Evolutionary conservation across 1,140 invertebrate genomes (phyloP), one percentile per base, ranked within the genome.

Genomic region (Vanessa tameamea): DNA sequence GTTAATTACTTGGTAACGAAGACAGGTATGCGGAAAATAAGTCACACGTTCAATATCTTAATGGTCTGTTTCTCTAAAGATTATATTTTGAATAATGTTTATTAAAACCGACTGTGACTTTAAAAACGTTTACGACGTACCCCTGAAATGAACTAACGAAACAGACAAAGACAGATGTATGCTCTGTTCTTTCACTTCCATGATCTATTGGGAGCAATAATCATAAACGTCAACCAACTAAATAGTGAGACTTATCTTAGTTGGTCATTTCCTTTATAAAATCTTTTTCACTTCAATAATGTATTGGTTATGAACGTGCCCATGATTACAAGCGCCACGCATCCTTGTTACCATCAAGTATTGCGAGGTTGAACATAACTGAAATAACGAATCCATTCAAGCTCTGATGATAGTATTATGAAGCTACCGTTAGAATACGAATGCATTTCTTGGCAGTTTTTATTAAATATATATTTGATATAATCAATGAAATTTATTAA

Each of bases 1-100:
- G 53, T 53, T 72, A 66, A 67, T 72, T 65, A 72, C 64, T 51
- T 72, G 47, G 51, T 72, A 65, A 66, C 61, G 48, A 66, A 65
- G 47, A 31, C 64, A 23, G 15, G 53, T 67, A 72, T 59, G 70
- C 51, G 50, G 63, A 13, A 16, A 57, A 57, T 31, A 69, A 59
- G 4, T 53, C 13, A 59, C 13, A 59, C 31, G 14, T 61, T 31
- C 26, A 31, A 59, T 59, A 59, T 13, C 11, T 37, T 31, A 14
- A 59, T 59, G 4, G 7, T 15, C 1, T 59, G 13, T 13, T 26
- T 59, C 0, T 26, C 20, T 26, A 26, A 26, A 11, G 20, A 26
- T 14, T 43, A n/a, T 51, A 15, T 3, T 51, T 51, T 15, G 13
- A 51, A 51, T n/a, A 51, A 1, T 51, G 15, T 7, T 16, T 51